phyloP scores from a whole-genome alignment of 2,113 vertebrate genomes.

The Xerus inauris region DNA sequence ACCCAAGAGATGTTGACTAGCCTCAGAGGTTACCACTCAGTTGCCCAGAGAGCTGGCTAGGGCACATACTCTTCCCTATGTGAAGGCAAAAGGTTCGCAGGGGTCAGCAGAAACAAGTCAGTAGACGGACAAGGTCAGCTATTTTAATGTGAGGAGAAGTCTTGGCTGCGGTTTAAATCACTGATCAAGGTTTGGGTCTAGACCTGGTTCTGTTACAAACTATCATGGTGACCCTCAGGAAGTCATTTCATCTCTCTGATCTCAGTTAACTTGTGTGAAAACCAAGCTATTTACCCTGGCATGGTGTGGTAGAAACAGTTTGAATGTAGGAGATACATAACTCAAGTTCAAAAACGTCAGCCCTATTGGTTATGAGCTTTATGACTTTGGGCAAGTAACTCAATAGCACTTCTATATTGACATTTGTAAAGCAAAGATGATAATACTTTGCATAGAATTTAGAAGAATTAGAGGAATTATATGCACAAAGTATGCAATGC shows the following conservation, averaged over 20 bases:
- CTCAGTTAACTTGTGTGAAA: background rate
- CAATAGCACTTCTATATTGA: background rate
- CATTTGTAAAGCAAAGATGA: background rate
- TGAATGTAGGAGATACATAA: background rate
- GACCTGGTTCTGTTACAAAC: background rate
- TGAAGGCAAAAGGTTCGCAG: accelerated
- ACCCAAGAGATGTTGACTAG: background rate
- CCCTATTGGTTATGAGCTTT: background rate
- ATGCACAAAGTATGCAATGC: background rate
- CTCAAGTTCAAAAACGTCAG: background rate
- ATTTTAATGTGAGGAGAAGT: background rate
- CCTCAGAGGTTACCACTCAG: background rate
- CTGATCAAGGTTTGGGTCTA: background rate
- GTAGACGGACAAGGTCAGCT: background rate
- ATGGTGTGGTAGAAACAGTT: background rate
- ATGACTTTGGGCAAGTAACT: constrained; percentile 18
- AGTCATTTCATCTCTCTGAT: background rate
- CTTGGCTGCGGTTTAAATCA: background rate
- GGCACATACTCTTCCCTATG: background rate
- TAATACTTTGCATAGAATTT: background rate
- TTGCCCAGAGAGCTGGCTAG: background rate
- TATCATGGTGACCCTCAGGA: background rate
- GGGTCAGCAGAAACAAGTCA: background rate
- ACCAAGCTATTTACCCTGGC: accelerated
- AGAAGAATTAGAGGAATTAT: background rate